These are phyloP conservation scores for Zaprionus ornatus DNA, from an alignment of 1,140 invertebrate genomes.

Conservation along the genomic window DNA sequence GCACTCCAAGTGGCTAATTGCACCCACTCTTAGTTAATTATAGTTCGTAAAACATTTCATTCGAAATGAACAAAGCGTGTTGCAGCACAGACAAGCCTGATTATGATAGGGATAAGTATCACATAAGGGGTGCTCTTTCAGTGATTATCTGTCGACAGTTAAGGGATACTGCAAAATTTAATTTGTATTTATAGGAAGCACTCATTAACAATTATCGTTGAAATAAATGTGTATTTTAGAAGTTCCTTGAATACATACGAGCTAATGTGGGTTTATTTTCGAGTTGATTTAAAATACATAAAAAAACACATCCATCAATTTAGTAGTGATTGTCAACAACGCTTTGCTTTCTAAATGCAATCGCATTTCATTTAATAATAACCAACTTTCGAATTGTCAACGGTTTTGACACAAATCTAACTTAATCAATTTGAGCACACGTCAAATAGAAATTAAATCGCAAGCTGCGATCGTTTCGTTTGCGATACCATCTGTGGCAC, in stretches of 20 bases:
- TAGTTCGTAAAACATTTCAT: conserved; percentile 18
- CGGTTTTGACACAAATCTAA: not conserved
- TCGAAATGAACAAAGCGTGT: conserved; percentile 12
- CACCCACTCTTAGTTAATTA: conserved; percentile 25
- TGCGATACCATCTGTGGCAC: not conserved
- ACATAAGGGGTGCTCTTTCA: not conserved
- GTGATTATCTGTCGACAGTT: not conserved
- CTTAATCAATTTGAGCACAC: conserved; percentile 2
- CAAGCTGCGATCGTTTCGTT: not conserved
- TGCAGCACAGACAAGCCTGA: not conserved
- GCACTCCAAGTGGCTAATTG: conserved; percentile 30
- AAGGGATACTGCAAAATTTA: not conserved
- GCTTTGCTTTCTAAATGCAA: too few relatives aligned
- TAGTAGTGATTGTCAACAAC: too few relatives aligned
- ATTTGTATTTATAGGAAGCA: too few relatives aligned
- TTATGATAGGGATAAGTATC: not conserved
- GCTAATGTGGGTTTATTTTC: too few relatives aligned
- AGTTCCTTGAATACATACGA: too few relatives aligned
- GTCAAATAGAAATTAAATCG: conserved; percentile 9
- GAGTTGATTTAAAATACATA: too few relatives aligned
- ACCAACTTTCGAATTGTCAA: not conserved
- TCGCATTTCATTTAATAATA: too few relatives aligned
- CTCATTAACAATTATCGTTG: too few relatives aligned
- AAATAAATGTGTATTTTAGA: too few relatives aligned
- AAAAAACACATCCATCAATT: too few relatives aligned